Percentiles rank a stretch among this genome's conserved stretches.
Evolutionary conservation across 2,888 invertebrate genomes (phyloP).

Genomic region (Apamea sordens): DNA sequence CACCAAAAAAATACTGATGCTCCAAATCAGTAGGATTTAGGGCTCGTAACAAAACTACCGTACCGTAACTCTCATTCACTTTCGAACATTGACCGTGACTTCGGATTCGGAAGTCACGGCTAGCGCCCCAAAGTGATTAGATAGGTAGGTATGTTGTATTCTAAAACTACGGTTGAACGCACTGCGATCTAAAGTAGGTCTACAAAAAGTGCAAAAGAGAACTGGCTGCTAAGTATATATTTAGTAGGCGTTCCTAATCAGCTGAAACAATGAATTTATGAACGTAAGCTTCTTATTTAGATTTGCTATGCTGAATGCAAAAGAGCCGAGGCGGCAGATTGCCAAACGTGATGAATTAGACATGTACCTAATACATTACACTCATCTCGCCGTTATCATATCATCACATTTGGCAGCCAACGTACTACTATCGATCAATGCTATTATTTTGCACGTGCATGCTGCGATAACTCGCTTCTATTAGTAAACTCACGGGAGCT

Average conservation of each 20-base stretch:
- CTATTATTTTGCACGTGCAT: conserved; percentile 28
- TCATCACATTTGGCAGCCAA: conserved; percentile 43
- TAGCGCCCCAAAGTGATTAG: conserved; percentile 38
- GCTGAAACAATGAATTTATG: conserved; percentile 28
- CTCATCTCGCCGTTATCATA: conserved; percentile 39
- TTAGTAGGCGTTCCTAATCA: conserved; percentile 24
- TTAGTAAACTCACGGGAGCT: not conserved
- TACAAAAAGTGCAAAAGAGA: conserved; percentile 41
- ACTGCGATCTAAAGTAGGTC: conserved; percentile 48
- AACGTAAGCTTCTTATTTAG: conserved; percentile 20
- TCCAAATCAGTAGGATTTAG: conserved; percentile 19
- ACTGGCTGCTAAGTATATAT: conserved; percentile 15
- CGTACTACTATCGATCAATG: conserved; percentile 37
- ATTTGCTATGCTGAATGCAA: conserved; percentile 15
- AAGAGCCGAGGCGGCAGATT: conserved; percentile 28
- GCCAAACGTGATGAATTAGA: conserved; percentile 50
- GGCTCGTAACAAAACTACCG: conserved; percentile 18
- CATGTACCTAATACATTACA: conserved; percentile 32
- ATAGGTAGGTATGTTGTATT: conserved; percentile 33
- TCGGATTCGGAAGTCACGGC: conserved; percentile 50
- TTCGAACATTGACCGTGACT: conserved; percentile 57
- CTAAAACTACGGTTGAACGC: conserved; percentile 42
- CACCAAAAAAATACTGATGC: not conserved
- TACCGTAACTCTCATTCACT: conserved; percentile 40
- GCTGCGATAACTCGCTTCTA: conserved; percentile 18